These are phyloP conservation scores for Thereuonema tuberculata DNA, from an alignment of 1,140 invertebrate species.

Conservation along the genomic window DNA sequence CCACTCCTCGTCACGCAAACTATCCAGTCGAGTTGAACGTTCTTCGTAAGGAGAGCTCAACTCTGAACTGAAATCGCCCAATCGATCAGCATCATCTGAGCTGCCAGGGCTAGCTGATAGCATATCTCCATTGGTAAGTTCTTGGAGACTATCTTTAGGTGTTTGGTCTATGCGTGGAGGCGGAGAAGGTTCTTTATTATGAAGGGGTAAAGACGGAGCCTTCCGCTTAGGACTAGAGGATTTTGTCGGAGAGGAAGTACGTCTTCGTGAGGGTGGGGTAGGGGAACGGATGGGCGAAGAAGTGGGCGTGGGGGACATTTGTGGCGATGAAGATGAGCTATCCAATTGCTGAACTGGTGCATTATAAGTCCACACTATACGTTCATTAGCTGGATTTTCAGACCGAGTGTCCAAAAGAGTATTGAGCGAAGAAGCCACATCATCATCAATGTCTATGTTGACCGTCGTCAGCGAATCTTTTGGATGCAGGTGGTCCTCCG, in stretches of 20 bases:
- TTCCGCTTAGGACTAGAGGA: neutral
- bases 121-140: neutral
- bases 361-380: conserved; percentile 84
- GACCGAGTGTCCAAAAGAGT: conserved; percentile 64
- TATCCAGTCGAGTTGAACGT: conserved; percentile 2
- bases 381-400: conserved; percentile 33
- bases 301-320: conserved; percentile 64
- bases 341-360: conserved; percentile 40
- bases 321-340: conserved; percentile 42
- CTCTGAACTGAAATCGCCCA: conserved; percentile 5
- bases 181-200: neutral
- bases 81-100: neutral
- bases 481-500: conserved; percentile 71
- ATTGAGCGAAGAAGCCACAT: conserved; percentile 79
- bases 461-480: conserved; percentile 62
- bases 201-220: neutral
- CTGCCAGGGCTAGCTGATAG: neutral
- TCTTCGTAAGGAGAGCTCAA: conserved; percentile 3
- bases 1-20: conserved; percentile 8
- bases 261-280: conserved; percentile 23
- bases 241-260: neutral
- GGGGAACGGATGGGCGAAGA: conserved; percentile 55
- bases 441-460: conserved; percentile 72
- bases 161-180: neutral
- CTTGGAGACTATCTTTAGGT: neutral